phyloP scores from a whole-genome alignment of 2,113 vertebrate genomes.

The Atrichornis clamosus region DNA sequence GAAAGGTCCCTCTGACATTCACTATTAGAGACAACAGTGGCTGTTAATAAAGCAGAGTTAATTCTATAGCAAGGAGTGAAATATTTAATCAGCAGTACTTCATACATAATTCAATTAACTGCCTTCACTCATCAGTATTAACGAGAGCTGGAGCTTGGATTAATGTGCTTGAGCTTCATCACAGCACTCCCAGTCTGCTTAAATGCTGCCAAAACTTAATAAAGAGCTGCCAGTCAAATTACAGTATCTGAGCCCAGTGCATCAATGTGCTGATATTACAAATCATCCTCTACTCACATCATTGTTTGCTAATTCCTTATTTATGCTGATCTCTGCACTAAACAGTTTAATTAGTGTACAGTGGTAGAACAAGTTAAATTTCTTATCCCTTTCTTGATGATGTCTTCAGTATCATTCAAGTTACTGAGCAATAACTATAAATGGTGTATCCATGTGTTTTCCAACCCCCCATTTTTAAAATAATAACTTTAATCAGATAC shows the following conservation, averaged over 20 bases:
- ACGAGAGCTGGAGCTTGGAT: slow-evolving; percentile 69
- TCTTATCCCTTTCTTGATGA: slow-evolving; percentile 9
- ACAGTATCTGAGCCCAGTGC: slow-evolving; percentile 46
- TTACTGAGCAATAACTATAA: slow-evolving; percentile 39
- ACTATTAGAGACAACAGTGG: slow-evolving; percentile 61
- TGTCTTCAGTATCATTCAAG: slow-evolving; percentile 5
- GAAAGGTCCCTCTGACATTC: slow-evolving; percentile 68
- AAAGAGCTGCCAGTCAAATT: slow-evolving; percentile 74
- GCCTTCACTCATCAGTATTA: slow-evolving; percentile 78
- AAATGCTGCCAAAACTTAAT: slow-evolving; percentile 75
- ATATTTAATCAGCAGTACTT: slow-evolving; percentile 81
- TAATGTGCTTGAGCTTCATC: slow-evolving; percentile 70
- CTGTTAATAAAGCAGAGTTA: slow-evolving; percentile 71
- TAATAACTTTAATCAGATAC: neutral
- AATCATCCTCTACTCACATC: slow-evolving; percentile 56
- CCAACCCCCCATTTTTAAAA: neutral
- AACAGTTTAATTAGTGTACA: slow-evolving; percentile 68
- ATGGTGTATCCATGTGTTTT: neutral
- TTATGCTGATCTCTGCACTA: slow-evolving; percentile 71
- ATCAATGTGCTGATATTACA: slow-evolving; percentile 66
- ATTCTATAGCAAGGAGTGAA: slow-evolving; percentile 74
- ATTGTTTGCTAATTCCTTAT: slow-evolving; percentile 73
- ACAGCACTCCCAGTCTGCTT: slow-evolving; percentile 71
- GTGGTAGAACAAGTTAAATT: slow-evolving; percentile 32
- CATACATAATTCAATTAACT: slow-evolving; percentile 84